Percentiles rank a stretch among this genome's conserved stretches.
phyloP scores from a whole-genome alignment of 2,888 invertebrate species.

The Patella pellucida region DNA sequence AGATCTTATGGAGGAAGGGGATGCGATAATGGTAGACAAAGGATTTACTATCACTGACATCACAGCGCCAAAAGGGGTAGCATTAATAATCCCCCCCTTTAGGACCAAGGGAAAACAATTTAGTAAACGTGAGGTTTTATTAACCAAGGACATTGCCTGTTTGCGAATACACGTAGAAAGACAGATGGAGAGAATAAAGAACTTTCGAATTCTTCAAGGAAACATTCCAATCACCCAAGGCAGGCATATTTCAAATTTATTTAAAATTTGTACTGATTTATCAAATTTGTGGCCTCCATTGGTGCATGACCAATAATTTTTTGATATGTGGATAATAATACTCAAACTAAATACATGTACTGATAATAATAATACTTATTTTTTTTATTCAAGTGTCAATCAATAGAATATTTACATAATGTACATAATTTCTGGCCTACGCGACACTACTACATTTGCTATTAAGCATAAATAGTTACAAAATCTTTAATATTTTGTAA shows the following conservation, averaged over 20 bases:
- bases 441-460: no score
- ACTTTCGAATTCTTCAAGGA: conserved; percentile 23
- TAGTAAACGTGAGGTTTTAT: neutral
- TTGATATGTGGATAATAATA: no score
- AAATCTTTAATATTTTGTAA: no score
- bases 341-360: no score
- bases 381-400: no score
- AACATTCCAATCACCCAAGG: conserved; percentile 17
- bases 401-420: no score
- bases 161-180: conserved; percentile 26
- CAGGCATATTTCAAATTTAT: conserved; percentile 13
- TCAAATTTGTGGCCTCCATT: conserved; percentile 16
- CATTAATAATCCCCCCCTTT: neutral
- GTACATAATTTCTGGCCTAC: no score
- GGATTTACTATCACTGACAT: no score
- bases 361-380: no score
- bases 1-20: no score
- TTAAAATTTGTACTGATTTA: conserved; percentile 19
- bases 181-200: conserved; percentile 26
- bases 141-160: conserved; percentile 12
- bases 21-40: no score
- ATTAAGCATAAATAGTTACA: no score
- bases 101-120: neutral
- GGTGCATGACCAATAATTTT: neutral
- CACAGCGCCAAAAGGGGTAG: neutral